Evolutionary conservation across 1,140 invertebrate genomes (phyloP), one percentile per base, ranked within the genome.

Genomic region (Drosophila littoralis): DNA sequence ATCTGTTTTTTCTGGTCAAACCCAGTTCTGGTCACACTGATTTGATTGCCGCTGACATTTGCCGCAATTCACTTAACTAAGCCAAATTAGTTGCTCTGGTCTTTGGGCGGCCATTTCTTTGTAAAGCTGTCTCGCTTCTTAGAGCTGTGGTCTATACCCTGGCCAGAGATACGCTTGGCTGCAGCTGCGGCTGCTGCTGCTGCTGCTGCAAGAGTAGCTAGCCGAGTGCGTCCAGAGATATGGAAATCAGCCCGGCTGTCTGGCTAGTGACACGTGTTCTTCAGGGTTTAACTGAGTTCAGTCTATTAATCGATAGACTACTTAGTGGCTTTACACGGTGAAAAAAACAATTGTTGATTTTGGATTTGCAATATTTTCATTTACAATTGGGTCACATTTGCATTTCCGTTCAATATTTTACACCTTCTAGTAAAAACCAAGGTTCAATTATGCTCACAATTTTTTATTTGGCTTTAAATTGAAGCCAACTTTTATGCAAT

Each of bases 261-360:
- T 42, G 51, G 50, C 40, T 43, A 38, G 46, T 69, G 83, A 86
- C 83, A 86, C 83, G 83, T 86, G 83, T 86, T 81, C 66, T 61
- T 58, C 4, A 35, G 52, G 46, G 83, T 88, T 88, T 80, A 86
- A 74, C 22, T 1, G 77, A 86, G 83, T 86, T 86, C 83, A 86
- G 50, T 54, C 71, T 55, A 88, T 88, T 81, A 89, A 88, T 88
- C 83, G 79, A 88, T 88, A 78, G 67, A 64, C 40, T 65, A 59
- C 55, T 59, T 71, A 48, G 63, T 50, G 72, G 22, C 45, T 28
- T 28, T 42, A 42, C 50, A 52, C 50, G 13, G 50, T 15, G 0
- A 52, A 7, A 52, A 52, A 52, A 12, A 12, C 0, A n/a, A 42
- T 28, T 0, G 12, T n/a, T n/a, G 38, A 36, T 7, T n/a, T 42